Conservation (phyloP, 2,888 invertebrate species). For the Amphipyra berbera region DNA sequence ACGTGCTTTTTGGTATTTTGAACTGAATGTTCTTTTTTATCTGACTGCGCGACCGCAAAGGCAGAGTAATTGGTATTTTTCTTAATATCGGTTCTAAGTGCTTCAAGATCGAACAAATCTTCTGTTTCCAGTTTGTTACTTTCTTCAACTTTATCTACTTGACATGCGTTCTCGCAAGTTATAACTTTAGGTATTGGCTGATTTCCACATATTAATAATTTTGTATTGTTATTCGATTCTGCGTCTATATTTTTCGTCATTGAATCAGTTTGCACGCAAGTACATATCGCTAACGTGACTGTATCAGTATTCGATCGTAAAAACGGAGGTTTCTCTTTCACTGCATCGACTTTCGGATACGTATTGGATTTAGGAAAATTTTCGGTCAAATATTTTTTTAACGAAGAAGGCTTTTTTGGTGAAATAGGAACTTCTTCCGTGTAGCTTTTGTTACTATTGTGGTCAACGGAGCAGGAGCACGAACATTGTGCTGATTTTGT, state of each 20-base stretch:
- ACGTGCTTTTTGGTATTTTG: conserved; percentile 30
- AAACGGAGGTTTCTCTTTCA: conserved; percentile 66
- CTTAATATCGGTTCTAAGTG: background rate
- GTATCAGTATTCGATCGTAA: conserved; percentile 73
- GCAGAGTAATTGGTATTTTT: conserved; percentile 4
- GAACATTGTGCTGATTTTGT: conserved; percentile 75
- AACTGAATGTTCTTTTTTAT: conserved; percentile 2
- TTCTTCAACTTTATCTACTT: conserved; percentile 9
- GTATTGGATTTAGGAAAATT: conserved; percentile 61
- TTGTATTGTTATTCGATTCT: conserved; percentile 15
- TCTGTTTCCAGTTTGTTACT: background rate
- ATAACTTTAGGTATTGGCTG: background rate
- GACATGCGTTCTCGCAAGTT: conserved; percentile 20
- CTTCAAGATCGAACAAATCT: background rate
- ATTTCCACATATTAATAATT: background rate
- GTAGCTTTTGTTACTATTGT: conserved; percentile 27
- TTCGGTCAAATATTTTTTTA: conserved; percentile 6
- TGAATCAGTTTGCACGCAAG: conserved; percentile 49
- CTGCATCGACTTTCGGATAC: conserved; percentile 67
- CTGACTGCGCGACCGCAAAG: too few relatives aligned
- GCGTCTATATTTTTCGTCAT: background rate
- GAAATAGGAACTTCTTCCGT: conserved; percentile 2
- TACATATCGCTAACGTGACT: conserved; percentile 21
- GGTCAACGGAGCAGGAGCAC: conserved; percentile 27
- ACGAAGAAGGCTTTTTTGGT: conserved; percentile 13